Conservation (phyloP, 2,797 vertebrate genomes). For the Salarias fasciatus region DNA sequence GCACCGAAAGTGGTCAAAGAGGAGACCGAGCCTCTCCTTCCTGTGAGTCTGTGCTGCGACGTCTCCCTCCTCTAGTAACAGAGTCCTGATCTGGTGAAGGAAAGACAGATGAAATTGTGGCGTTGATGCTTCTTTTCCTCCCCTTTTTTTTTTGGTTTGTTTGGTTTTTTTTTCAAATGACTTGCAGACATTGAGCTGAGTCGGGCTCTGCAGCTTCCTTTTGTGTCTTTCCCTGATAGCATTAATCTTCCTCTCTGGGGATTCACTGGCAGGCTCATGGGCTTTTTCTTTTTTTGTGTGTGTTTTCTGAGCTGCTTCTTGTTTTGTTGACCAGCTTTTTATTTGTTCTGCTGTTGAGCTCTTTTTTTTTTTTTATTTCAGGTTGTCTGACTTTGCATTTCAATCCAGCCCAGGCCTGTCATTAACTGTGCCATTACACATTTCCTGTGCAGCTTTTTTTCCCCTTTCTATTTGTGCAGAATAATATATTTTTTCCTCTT, state of each 20-base stretch:
- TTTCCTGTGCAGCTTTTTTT: slow-evolving; percentile 51
- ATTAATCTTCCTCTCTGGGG: slow-evolving; percentile 20
- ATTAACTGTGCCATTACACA: slow-evolving; percentile 36
- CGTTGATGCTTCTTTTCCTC: slow-evolving; percentile 17
- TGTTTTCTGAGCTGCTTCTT: slow-evolving; percentile 16
- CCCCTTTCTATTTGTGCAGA: slow-evolving; percentile 14
- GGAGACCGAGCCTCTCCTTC: slow-evolving; percentile 82
- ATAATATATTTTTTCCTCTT: slow-evolving; percentile 21
- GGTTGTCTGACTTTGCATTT: slow-evolving; percentile 75
- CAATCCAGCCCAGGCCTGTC: slow-evolving; percentile 46
- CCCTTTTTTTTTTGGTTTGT: slow-evolving; percentile 6
- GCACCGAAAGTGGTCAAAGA: slow-evolving; percentile 86
- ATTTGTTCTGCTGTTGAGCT: slow-evolving; percentile 31
- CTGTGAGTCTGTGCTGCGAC: slow-evolving; percentile 77
- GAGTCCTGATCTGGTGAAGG: slow-evolving; percentile 13
- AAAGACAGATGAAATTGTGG: not conserved
- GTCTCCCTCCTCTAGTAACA: slow-evolving; percentile 49
- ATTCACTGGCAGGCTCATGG: slow-evolving; percentile 13
- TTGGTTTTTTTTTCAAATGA: slow-evolving; percentile 10
- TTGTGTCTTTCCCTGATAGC: slow-evolving; percentile 25
- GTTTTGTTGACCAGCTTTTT: slow-evolving; percentile 44
- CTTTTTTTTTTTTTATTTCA: slow-evolving; percentile 72
- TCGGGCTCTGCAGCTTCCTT: slow-evolving; percentile 29
- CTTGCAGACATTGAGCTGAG: slow-evolving; percentile 48
- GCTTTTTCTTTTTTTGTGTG: slow-evolving; percentile 16